Evolutionary conservation across 2,888 invertebrate genomes (phyloP), one percentile per base, ranked within the genome.

Genomic region (Drosophila quasianomalipes): DNA sequence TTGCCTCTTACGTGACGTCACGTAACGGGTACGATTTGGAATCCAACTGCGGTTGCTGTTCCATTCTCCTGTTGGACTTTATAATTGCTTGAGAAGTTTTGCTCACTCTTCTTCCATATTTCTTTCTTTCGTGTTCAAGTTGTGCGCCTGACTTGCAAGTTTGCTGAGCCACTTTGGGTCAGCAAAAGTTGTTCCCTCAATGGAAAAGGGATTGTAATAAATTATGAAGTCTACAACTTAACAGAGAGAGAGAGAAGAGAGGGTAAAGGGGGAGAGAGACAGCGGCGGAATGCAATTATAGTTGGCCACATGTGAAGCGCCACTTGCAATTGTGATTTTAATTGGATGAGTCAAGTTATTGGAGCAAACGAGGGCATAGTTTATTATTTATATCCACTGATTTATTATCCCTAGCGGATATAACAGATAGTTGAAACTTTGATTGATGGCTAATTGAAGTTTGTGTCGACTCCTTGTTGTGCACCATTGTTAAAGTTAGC

Each of bases 271-370:
- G 2, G 16, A 26, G n/a, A n/a, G 28, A 28, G 72, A 52, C 57
- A 73, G 71, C 76, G 70, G 77, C 79, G 81, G 83, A 83, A 72
- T 81, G 88, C 85, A 85, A 85, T 85, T 87, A 87, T 79, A 74
- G 62, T 79, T 76, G 28, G 81, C 81, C 88, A 83, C 81, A 85
- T 83, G 81, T 81, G 79, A 72, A 61, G 74, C 70, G 62, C 61
- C 76, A 72, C 73, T 73, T 37, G 65, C 35, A 65, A 58, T 52
- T 55, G 58, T 58, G 65, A 72, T 74, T 76, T 82, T 81, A 81
- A 82, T 81, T 81, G 81, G 81, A 78, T 75, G 67, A 70, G 65
- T 39, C 60, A 49, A 60, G 70, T 66, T 69, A 66, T 71, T n/a
- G 31, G 44, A 52, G 30, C 30, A 31, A 19, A 52, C 26, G 26